Evolutionary conservation across 2,113 vertebrate genomes (phyloP).

Genomic region (Leiothrix lutea): DNA sequence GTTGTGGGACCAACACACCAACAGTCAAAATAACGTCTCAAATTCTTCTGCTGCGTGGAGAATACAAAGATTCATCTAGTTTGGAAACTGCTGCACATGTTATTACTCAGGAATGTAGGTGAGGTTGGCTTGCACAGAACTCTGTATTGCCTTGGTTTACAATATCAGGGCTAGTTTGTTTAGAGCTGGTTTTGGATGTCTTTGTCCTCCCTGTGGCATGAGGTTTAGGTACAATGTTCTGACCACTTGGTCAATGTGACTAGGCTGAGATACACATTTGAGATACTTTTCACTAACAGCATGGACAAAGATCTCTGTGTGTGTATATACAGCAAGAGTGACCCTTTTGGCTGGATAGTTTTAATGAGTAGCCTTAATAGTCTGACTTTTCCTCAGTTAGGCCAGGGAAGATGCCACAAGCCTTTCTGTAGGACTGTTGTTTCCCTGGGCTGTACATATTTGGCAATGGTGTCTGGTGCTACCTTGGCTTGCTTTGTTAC

Average conservation of each 20-base stretch:
- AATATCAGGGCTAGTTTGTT: not conserved
- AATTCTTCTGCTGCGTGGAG: not conserved
- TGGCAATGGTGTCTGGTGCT: rapidly evolving
- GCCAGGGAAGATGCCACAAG: not conserved
- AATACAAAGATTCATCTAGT: not conserved
- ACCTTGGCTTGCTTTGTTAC: not conserved
- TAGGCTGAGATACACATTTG: rapidly evolving
- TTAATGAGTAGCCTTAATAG: not conserved
- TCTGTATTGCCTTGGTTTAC: not conserved
- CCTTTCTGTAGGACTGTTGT: not conserved
- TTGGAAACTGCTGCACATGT: not conserved
- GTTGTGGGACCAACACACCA: rapidly evolving
- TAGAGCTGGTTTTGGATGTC: not conserved
- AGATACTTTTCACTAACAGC: not conserved
- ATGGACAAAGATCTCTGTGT: not conserved
- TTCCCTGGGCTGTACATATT: not conserved
- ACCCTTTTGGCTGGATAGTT: not conserved
- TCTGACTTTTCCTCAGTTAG: not conserved
- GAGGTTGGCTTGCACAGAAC: not conserved
- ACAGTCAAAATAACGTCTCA: not conserved
- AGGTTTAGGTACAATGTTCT: not conserved
- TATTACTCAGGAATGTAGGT: rapidly evolving
- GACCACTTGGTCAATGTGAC: rapidly evolving
- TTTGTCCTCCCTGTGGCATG: not conserved
- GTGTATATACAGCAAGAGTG: rapidly evolving